Base-by-base conservation (phyloP, 1,140 invertebrate species). In the fruit fly (Drosophila melanogaster) region DNA sequence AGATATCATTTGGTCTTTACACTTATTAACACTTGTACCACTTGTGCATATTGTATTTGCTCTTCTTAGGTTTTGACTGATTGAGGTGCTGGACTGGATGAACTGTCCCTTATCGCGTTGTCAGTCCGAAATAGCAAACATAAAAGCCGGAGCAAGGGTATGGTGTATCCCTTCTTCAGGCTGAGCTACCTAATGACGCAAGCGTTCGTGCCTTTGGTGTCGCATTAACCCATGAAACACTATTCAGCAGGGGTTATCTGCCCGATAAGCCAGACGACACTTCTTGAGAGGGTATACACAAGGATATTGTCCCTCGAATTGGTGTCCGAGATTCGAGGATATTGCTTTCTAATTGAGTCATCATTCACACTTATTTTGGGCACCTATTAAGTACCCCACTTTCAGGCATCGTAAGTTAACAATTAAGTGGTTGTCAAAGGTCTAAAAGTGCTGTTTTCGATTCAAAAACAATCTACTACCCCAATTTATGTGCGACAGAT, bases 11-110 rank as follows among this genome's bases (percentile, higher is more conserved):
- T 0, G 22, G 3, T 8, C 10, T 17, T 0, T 4, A 15, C 10
- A 8, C 15, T 12, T 5, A 2, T 14, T 11, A 5, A 38, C 22
- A 30, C 12, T 4, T 10, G 0, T 11, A 11, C 5, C 17, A 33
- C 59, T 66, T 64, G 46, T 81, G 61, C 10, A 26, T 49, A 65
- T 78, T 72, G 35, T 81, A 70, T 85, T 85, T 80, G 74, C 62
- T 70, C 57, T 67, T 73, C 60, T 43, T 81, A 65, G 58, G 62
- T 81, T 81, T 71, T 79, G 79, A 87, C 83, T 86, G 83, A 87
- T 81, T 87, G 81, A 85, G 77, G 81, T 79, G 76, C 59, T 83
- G 76, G 76, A 61, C 77, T 75, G 37, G 37, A 44, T 54, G 61
- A 67, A 38, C 22, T 55, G 54, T 37, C 53, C 40, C 80, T 83